These are phyloP conservation scores for Phrynocephalus forsythii DNA, from an alignment of 2,797 vertebrate species.

Conservation along the genomic window DNA sequence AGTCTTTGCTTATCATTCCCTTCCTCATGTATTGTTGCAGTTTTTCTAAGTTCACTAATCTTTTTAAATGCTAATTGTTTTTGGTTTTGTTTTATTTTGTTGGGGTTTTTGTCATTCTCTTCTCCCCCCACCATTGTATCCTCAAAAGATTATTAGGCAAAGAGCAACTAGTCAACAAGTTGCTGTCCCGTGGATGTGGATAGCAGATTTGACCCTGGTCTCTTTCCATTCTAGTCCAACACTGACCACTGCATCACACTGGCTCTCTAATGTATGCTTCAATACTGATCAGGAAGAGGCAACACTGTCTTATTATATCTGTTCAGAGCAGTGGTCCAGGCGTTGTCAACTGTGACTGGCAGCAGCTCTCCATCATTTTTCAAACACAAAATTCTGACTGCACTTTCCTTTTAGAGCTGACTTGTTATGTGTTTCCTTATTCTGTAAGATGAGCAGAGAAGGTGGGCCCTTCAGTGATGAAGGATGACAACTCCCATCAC, in stretches of 20 bases:
- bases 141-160: neutral
- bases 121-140: neutral
- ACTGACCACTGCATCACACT: too few species aligned
- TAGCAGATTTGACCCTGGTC: neutral
- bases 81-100: neutral
- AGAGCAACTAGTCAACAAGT: neutral
- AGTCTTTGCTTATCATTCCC: neutral
- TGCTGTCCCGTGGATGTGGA: neutral
- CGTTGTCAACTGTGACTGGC: too few species aligned
- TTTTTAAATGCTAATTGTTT: neutral
- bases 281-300: too few species aligned
- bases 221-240: too few species aligned
- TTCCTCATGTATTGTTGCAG: neutral
- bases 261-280: neutral
- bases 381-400: neutral
- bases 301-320: too few species aligned
- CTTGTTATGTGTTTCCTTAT: neutral
- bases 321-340: too few species aligned
- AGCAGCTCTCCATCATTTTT: too few species aligned
- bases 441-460: neutral
- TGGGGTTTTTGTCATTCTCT: neutral
- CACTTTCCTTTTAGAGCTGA: neutral
- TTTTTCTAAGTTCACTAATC: neutral
- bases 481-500: neutral
- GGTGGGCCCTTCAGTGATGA: neutral